A percentile compares a stretch with the other conserved stretches of the same genome.
phyloP scores from a whole-genome alignment of 2,113 vertebrate species.

The Anguilla rostrata region DNA sequence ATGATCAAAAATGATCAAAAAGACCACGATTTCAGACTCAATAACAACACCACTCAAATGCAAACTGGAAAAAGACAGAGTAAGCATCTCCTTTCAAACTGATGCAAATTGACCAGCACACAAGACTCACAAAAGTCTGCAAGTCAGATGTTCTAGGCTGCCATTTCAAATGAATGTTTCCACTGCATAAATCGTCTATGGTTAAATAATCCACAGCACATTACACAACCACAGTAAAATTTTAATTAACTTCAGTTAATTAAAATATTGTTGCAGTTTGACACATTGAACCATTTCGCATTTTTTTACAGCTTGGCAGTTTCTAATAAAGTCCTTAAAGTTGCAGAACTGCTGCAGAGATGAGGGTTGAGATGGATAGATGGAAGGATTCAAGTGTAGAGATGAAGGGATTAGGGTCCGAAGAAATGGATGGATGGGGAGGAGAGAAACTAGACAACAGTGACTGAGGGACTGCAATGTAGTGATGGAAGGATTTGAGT shows the following conservation, averaged over 20 bases:
- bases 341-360: not conserved
- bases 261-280: not conserved
- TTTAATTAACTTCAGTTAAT: not conserved
- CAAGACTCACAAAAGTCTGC: not conserved
- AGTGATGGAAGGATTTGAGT: not conserved
- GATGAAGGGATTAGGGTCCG: too few relatives aligned
- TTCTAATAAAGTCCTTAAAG: not conserved
- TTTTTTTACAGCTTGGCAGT: not conserved
- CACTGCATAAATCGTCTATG: not conserved
- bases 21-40: not conserved
- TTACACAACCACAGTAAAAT: not conserved
- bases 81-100: not conserved
- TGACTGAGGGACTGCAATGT: not conserved
- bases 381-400: too few relatives aligned
- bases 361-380: too few relatives aligned
- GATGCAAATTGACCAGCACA: not conserved
- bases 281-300: not conserved
- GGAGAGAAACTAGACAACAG: not conserved
- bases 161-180: slow-evolving; percentile 1
- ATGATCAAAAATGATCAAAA: not conserved
- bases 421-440: too few relatives aligned
- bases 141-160: not conserved
- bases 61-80: not conserved
- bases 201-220: not conserved
- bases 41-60: not conserved